These are phyloP conservation scores for Triplophysa yarkandensis DNA, from an alignment of 2,797 vertebrate species.

Conservation along the genomic window DNA sequence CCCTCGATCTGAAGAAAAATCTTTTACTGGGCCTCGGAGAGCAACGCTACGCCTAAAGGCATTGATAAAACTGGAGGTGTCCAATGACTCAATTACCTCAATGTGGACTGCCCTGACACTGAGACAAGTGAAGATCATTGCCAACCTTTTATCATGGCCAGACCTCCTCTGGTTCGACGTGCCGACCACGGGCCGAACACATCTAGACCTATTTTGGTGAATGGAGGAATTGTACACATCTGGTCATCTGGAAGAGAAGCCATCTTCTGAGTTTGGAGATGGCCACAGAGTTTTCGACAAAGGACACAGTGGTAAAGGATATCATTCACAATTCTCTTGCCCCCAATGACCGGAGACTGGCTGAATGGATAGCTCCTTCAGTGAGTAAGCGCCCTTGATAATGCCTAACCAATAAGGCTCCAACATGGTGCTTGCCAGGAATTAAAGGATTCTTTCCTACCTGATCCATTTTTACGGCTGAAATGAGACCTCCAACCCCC, in stretches of 20 bases:
- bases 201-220: constrained; percentile 21
- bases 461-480: not conserved
- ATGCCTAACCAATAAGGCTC: constrained; percentile 16
- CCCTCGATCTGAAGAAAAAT: not conserved
- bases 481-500: constrained; percentile 21
- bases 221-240: too few relatives aligned
- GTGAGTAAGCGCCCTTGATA: constrained; percentile 25
- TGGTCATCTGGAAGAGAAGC: not conserved
- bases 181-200: too few relatives aligned
- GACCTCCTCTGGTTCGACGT: too few relatives aligned
- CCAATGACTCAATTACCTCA: too few relatives aligned
- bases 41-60: not conserved
- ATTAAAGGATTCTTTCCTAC: constrained; percentile 36
- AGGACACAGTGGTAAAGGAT: constrained; percentile 42
- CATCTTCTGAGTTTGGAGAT: constrained; percentile 41
- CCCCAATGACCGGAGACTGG: not conserved
- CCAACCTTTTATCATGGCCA: not conserved
- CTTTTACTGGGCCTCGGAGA: not conserved
- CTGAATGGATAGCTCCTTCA: constrained; percentile 14
- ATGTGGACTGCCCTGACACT: constrained; percentile 14
- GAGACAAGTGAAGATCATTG: not conserved
- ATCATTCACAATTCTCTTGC: constrained; percentile 15
- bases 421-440: constrained; percentile 22
- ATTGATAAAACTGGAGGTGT: too few relatives aligned
- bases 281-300: constrained; percentile 36